These are phyloP conservation scores for Nesoenas mayeri DNA, from an alignment of 2,113 vertebrate species.

Conservation along the genomic window DNA sequence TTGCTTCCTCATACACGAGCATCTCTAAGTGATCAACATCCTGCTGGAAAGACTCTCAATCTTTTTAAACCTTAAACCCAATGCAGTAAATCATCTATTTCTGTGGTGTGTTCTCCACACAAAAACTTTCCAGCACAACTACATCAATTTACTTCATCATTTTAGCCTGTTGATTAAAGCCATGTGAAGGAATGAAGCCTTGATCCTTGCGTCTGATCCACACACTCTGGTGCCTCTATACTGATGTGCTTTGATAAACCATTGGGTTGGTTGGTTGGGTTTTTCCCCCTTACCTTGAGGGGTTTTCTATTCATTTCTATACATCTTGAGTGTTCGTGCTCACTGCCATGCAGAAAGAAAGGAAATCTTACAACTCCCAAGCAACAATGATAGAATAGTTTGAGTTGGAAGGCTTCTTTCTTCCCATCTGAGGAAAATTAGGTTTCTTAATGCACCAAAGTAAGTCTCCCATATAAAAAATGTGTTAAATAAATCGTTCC, in stretches of 20 bases:
- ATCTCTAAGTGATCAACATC: background rate
- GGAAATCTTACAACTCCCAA: background rate
- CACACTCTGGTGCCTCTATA: background rate
- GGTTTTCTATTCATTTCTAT: background rate
- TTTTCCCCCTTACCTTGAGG: background rate
- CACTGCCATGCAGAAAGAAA: background rate
- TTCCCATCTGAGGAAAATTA: background rate
- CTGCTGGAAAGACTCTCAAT: background rate
- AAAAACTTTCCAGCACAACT: background rate
- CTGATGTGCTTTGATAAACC: background rate
- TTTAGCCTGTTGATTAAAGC: background rate
- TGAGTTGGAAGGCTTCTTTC: background rate
- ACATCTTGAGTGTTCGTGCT: background rate
- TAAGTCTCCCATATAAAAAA: background rate
- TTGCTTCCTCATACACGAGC: background rate
- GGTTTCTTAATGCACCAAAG: background rate
- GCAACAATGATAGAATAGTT: background rate
- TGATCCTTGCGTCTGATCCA: background rate
- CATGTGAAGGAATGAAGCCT: background rate
- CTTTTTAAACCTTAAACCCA: background rate
- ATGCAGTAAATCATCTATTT: background rate
- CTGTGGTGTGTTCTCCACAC: background rate
- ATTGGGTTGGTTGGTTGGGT: background rate
- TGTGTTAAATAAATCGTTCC: constrained; percentile 9
- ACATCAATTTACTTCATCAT: background rate